Conservation (phyloP, 2,888 invertebrate species). For the Acrobeloides nanus region DNA sequence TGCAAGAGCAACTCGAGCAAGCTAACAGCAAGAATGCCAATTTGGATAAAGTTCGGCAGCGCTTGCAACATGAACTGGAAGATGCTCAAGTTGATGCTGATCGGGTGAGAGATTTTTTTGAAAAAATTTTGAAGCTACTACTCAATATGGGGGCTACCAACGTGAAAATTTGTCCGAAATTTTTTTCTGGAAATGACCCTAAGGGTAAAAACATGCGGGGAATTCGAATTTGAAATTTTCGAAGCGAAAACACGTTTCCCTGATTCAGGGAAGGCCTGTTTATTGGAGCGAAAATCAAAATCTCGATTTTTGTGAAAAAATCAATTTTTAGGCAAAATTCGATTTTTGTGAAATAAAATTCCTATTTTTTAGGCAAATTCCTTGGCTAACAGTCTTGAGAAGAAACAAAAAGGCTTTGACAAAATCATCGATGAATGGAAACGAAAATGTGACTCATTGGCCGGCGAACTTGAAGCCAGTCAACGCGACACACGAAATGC, state of each 20-base stretch:
- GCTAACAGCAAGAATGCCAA: conserved; percentile 65
- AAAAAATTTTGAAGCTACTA: neutral
- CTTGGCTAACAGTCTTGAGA: conserved; percentile 84
- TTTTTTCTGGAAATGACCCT: too few species aligned
- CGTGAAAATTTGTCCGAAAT: neutral
- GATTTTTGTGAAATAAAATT: too few species aligned
- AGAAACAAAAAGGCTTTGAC: conserved; percentile 99
- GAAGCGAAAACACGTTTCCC: too few species aligned
- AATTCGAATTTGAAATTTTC: too few species aligned
- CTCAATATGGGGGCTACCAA: too few species aligned
- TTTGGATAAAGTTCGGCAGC: conserved; percentile 45
- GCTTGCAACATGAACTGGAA: conserved; percentile 74
- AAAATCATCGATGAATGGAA: conserved; percentile 61
- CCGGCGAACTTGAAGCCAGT: conserved; percentile 91
- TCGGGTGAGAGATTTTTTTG: conserved; percentile 60
- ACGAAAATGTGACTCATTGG: conserved; percentile 55
- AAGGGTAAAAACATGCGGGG: too few species aligned
- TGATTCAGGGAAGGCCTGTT: too few species aligned
- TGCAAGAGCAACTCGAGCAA: conserved; percentile 51
- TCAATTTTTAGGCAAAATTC: too few species aligned
- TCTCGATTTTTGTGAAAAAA: too few species aligned
- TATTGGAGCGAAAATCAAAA: too few species aligned
- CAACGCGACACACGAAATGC: conserved; percentile 99
- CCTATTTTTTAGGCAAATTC: conserved; percentile 73
- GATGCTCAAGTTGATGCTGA: conserved; percentile 90